A percentile compares a stretch with the other conserved stretches of the same genome.
Conservation (phyloP, 2,888 invertebrate species). For the Octodonta nipae region DNA sequence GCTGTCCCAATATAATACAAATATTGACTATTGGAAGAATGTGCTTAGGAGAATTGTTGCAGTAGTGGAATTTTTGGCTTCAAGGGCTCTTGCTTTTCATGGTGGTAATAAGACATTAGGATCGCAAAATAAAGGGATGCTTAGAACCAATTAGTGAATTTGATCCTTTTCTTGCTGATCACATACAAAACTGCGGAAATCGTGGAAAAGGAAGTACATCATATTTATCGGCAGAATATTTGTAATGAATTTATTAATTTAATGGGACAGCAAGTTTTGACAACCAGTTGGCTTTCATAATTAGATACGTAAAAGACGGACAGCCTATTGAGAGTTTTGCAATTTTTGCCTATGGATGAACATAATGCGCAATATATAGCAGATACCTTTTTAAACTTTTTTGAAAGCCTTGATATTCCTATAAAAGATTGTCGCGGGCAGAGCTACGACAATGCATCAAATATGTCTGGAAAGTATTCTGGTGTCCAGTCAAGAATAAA, state of each 20-base stretch:
- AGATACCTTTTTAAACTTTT: background rate
- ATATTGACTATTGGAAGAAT: constrained; percentile 10
- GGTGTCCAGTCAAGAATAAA: background rate
- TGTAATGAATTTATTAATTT: constrained; percentile 2
- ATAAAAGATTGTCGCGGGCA: background rate
- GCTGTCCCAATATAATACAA: constrained; percentile 2
- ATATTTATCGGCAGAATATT: constrained; percentile 1
- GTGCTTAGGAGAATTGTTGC: constrained; percentile 17
- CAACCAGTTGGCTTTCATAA: too few species aligned
- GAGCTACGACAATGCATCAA: constrained; percentile 1
- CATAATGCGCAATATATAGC: background rate
- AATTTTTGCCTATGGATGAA: background rate
- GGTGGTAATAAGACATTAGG: constrained; percentile 17
- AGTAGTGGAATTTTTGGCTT: constrained; percentile 7
- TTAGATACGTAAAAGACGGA: too few species aligned
- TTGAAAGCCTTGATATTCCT: background rate
- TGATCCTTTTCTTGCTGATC: constrained; percentile 20
- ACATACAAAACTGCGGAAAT: constrained; percentile 13
- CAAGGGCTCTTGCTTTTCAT: constrained; percentile 11
- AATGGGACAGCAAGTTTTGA: constrained; percentile 1
- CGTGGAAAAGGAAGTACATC: constrained; percentile 1
- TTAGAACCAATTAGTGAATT: constrained; percentile 22
- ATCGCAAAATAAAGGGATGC: constrained; percentile 16
- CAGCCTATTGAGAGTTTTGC: too few species aligned
- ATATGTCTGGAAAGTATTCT: constrained; percentile 1